Evolutionary conservation across 2,113 vertebrate genomes (phyloP), one percentile per base, ranked within the genome.

Genomic region (Ardeotis arabs): DNA sequence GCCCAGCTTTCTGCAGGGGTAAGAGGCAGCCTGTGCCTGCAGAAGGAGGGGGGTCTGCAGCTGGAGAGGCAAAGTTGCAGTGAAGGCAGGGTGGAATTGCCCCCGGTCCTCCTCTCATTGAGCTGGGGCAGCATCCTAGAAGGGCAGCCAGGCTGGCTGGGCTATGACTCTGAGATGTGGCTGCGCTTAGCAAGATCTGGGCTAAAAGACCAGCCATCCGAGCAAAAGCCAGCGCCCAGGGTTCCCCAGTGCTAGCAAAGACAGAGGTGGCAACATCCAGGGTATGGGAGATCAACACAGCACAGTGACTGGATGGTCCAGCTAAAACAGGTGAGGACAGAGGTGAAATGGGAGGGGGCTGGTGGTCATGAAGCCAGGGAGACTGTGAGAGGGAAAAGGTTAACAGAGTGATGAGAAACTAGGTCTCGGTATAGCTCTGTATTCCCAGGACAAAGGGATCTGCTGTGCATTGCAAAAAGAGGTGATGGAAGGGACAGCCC

Each of bases 401-500:
- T 66, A 62, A 47, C 27, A 70, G 79, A 44, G 41, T 35, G 63
- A 67, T 80, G 86, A 63, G 86, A 75, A 89, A 88, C 7, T 56
- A 41, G 31, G 58, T 81, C 80, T 79, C 64, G 52, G 53, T 62
- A 20, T 47, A 66, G 39, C 68, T 87, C 79, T n/a, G 53, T 76
- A 0, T 35, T 74, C 58, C 58, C 39, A 68, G 92, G 90, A 95
- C 92, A 95, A 96, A 96, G 86, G 81, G 84, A 76, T 68, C 69
- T 86, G 89, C 76, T 89, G 73, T 87, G 95, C 92, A n/a, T 72
- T 93, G 84, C 86, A 84, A 56, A 89, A 58, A 49, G 80, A 60
- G 84, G 80, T 77, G 88, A 68, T 28, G 58, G 95, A 82, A 93
- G 86, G 90, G 84, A 64, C 95, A 79, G 89, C 94, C 95, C 66